Evolutionary conservation across 2,797 vertebrate genomes (phyloP).

Genomic region (Eleutherodactylus coqui): DNA sequence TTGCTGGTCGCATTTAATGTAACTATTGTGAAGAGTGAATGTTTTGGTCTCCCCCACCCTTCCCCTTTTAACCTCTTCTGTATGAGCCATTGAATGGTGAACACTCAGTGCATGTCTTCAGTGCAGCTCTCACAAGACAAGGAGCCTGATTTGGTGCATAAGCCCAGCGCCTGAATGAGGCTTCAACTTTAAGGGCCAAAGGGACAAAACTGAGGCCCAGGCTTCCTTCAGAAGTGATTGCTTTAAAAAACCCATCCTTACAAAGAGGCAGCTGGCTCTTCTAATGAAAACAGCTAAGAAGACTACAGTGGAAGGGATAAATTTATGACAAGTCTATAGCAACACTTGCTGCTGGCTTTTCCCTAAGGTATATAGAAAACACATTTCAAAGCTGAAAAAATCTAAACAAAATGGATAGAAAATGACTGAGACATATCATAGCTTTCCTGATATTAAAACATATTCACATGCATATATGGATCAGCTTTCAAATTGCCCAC

Average conservation of each 20-base stretch:
- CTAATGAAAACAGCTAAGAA: constrained; percentile 77
- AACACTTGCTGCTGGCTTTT: constrained; percentile 74
- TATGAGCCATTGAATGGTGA: constrained; percentile 67
- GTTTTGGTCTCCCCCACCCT: constrained; percentile 68
- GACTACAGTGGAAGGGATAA: constrained; percentile 73
- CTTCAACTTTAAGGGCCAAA: constrained; percentile 77
- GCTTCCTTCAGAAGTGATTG: constrained; percentile 75
- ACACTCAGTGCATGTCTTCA: constrained; percentile 68
- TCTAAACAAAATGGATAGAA: constrained; percentile 71
- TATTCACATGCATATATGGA: constrained; percentile 62
- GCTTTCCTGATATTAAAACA: constrained; percentile 69
- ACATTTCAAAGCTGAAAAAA: constrained; percentile 70
- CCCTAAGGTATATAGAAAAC: constrained; percentile 73
- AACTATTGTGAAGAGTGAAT: constrained; percentile 70
- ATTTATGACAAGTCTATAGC: constrained; percentile 75
- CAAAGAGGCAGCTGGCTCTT: constrained; percentile 79
- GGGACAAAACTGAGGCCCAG: constrained; percentile 75
- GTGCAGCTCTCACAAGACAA: constrained; percentile 64
- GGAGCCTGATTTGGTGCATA: constrained; percentile 67
- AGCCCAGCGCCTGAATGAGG: constrained; percentile 72
- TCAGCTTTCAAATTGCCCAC: constrained; percentile 47
- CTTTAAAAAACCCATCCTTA: constrained; percentile 74
- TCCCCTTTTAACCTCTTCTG: constrained; percentile 73
- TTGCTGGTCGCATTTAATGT: constrained; percentile 72
- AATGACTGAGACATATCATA: constrained; percentile 68